Evolutionary conservation across 2,888 invertebrate species (phyloP), one percentile per base, ranked within the genome.

Genomic region (Eilema griseolum): DNA sequence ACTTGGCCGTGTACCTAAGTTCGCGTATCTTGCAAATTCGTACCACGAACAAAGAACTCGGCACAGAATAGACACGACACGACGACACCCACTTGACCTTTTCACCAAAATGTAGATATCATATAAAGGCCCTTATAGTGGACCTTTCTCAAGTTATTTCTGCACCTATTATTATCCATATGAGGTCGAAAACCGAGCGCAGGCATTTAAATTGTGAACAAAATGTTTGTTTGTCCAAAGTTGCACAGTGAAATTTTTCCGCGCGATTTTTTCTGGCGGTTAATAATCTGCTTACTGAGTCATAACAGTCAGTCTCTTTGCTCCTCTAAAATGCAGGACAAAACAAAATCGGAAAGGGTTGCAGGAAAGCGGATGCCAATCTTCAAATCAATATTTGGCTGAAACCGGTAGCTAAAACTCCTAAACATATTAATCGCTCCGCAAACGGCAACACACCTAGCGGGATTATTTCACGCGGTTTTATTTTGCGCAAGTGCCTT

Each of bases 41-140:
- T 46, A 5, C 46, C 20, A 20, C 20, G 5, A 1, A 33, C 46
- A 20, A 26, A 12, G 26, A 14, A 59, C 59, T 59, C 26, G 16
- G 23, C 7, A 26, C 3, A 62, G 37, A 33, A 33, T 33, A 33
- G 31, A 33, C 31, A 33, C 31, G 37, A 41, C 16, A 41, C 3
- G 23, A 41, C 37, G 24, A 62, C 23, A 41, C 5, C 10, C 37
- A 41, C 37, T 62, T 62, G 62, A 62, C 37, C 37, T 62, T 62
- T 62, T 41, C 37, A 37, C 41, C 23, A 41, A 16, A 62, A 37
- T 41, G 20, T 20, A 46, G 4, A 37, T 62, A 62, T 62, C 62
- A 62, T 37, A 37, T 37, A 37, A 37, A 37, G 37, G 20, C 37
- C 62, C 37, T 62, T 41, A 62, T 26, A 62, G 20, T 41, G 16